phyloP scores from a whole-genome alignment of 2,113 vertebrate genomes.

The Corvus moneduloides region DNA sequence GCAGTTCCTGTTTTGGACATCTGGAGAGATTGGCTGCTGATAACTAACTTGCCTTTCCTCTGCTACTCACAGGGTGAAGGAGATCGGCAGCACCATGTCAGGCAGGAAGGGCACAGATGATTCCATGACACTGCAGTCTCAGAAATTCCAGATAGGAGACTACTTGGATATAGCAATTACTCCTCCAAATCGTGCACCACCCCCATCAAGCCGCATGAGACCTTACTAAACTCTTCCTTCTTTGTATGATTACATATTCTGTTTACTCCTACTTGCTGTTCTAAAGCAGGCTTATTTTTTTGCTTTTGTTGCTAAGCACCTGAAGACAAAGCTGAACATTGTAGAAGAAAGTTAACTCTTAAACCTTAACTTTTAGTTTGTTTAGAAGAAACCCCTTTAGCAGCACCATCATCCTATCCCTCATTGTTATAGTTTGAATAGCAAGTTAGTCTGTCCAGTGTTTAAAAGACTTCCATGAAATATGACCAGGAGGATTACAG shows the following conservation, averaged over 20 bases:
- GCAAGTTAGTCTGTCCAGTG: not conserved
- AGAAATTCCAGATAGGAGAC: slow-evolving; percentile 97
- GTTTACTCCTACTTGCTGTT: slow-evolving; percentile 52
- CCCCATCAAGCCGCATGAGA: slow-evolving; percentile 88
- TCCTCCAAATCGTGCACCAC: slow-evolving; percentile 90
- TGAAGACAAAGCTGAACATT: slow-evolving; percentile 43
- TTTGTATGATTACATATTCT: not conserved
- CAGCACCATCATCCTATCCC: not conserved
- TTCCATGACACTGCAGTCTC: slow-evolving; percentile 95
- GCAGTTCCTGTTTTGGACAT: not conserved
- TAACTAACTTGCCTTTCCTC: not conserved
- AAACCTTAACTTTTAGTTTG: slow-evolving; percentile 33
- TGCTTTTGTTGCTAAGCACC: slow-evolving; percentile 49
- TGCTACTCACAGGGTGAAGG: slow-evolving; percentile 84
- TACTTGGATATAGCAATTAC: slow-evolving; percentile 97
- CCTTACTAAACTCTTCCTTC: slow-evolving; percentile 79
- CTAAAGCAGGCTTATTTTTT: slow-evolving; percentile 55
- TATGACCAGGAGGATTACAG: not conserved
- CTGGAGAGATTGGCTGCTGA: not conserved
- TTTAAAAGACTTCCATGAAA: slow-evolving; percentile 6
- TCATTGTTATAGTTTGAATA: not conserved
- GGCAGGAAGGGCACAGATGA: slow-evolving; percentile 95
- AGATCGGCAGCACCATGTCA: slow-evolving; percentile 93
- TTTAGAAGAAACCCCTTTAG: slow-evolving; percentile 28
- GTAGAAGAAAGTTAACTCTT: slow-evolving; percentile 13